These are phyloP conservation scores for Pampusana beccarii DNA, from an alignment of 2,113 vertebrate species.

Conservation along the genomic window DNA sequence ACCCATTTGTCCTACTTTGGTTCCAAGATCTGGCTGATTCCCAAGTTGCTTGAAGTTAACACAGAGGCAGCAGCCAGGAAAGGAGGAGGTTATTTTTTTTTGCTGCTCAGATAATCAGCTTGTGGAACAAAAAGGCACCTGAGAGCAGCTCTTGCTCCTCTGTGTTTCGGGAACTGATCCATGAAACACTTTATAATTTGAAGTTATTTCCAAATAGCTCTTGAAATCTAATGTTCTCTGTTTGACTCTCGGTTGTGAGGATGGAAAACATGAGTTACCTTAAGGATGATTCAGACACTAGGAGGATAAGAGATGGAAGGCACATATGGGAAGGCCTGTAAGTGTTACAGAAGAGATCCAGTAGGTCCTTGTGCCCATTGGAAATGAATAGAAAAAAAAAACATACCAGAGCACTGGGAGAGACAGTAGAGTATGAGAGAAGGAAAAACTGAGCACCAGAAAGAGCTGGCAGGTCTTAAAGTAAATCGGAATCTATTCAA, in stretches of 20 bases:
- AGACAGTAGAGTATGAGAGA: not conserved
- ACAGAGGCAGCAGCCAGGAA: not conserved
- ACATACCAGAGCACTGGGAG: not conserved
- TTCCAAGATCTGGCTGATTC: not conserved
- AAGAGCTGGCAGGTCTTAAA: not conserved
- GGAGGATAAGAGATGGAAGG: not conserved
- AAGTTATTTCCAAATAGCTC: not conserved
- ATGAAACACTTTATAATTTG: not conserved
- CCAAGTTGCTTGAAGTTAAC: not conserved
- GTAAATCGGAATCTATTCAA: not conserved
- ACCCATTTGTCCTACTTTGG: not conserved
- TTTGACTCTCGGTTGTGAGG: not conserved
- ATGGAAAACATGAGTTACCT: not conserved
- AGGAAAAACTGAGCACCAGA: not conserved
- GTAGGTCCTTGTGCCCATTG: fast-evolving
- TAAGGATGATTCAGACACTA: not conserved
- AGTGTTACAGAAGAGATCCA: not conserved
- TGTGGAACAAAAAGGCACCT: not conserved
- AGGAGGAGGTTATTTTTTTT: not conserved
- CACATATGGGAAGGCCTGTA: not conserved
- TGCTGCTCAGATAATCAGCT: not conserved
- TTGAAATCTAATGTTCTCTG: not conserved
- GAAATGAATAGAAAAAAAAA: not conserved
- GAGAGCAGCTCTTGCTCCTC: not conserved
- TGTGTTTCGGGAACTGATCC: not conserved